phyloP scores from a whole-genome alignment of 2,888 invertebrate species.

The Dryobotodes eremita region DNA sequence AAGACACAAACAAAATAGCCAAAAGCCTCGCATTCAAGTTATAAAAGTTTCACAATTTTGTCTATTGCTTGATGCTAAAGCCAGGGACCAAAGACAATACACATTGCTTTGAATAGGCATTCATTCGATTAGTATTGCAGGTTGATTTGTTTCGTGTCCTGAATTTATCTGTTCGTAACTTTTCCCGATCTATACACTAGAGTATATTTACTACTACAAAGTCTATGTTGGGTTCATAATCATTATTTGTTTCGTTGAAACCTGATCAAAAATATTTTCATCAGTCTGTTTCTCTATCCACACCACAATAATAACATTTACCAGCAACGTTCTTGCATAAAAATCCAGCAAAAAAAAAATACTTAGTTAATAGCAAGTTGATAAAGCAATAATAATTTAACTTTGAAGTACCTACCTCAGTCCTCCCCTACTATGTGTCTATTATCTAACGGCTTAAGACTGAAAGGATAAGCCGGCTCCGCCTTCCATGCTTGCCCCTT shows the following conservation, averaged over 20 bases:
- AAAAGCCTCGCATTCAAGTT: too few species aligned
- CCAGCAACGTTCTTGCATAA: background rate
- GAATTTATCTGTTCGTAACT: slow-evolving; percentile 4
- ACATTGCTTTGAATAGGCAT: too few species aligned
- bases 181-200: background rate
- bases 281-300: background rate
- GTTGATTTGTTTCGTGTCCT: background rate
- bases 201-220: too few species aligned
- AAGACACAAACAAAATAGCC: too few species aligned
- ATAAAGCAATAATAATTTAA: slow-evolving; percentile 35
- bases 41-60: too few species aligned
- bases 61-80: too few species aligned
- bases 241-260: background rate
- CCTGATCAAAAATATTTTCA: too few species aligned
- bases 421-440: slow-evolving; percentile 29
- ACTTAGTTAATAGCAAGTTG: slow-evolving; percentile 15
- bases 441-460: slow-evolving; percentile 50
- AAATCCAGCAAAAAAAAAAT: background rate
- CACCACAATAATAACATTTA: background rate
- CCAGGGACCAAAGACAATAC: too few species aligned
- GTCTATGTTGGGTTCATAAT: too few species aligned
- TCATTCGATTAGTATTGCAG: slow-evolving; percentile 28
- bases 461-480: slow-evolving; percentile 39
- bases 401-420: background rate
- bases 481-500: slow-evolving; percentile 12